Evolutionary conservation across 1,140 invertebrate species (phyloP), one percentile per base, ranked within the genome.

Genomic region (Nilaparvata lugens): DNA sequence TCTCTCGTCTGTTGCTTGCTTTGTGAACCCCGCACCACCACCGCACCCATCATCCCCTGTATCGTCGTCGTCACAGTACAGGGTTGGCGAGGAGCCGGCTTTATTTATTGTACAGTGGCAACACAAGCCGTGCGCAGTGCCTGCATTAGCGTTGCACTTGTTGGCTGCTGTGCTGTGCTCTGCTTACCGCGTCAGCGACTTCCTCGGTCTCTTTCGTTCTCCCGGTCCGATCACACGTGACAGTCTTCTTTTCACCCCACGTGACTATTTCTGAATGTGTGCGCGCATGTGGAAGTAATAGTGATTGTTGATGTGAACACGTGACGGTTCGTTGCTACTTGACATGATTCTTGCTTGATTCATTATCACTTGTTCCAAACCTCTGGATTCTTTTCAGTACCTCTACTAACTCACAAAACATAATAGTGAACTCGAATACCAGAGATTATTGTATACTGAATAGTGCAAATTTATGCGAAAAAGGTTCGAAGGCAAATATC

Each of bases 71-170:
- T 16, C 48, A 21, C 45, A 19, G 13, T 45, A 21, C 45, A 57
- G 54, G 43, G 53, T 38, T 19, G 40, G 52, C 16, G 35, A 48
- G 31, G 31, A 35, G 31, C 4, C 45, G 52, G 58, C 28, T 58
- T 66, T 66, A 66, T 64, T 66, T 66, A 66, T 66, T 64, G 65
- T 64, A 62, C 63, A 64, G 65, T 56, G 60, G 56, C 56, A 42
- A 63, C 52, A 63, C 62, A 63, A 62, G 56, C 56, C 58, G 56
- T 56, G 59, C 31, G 31, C 31, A 35, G 31, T 35, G 59, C 51
- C 51, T 24, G 54, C 53, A 57, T 43, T 31, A 45, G 55, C 48
- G 31, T 28, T 43, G 53, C 60, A 42, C 40, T 42, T 52, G 28
- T 61, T 64, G 55, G 25, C 51, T n/a, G 61, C 54, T 28, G 48